Base-by-base conservation (phyloP, 2,113 vertebrate genomes). In the Mus pahari region DNA sequence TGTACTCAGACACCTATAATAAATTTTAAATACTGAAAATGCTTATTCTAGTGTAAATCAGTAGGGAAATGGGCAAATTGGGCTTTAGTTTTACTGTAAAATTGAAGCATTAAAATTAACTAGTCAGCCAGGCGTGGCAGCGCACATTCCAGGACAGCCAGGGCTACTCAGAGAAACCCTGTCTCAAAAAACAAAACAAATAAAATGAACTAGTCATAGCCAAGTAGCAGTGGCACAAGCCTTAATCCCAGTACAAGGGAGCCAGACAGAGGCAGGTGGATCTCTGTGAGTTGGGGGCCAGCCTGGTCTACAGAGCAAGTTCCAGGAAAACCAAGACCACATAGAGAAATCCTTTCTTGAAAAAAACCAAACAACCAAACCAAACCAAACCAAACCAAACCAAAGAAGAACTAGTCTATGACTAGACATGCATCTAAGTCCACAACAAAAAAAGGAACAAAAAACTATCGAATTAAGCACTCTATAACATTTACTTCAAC, bases 91-190 rank as follows among this genome's bases (percentile, higher is more conserved):
- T 42, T 42, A 88, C 22, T 64, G 31, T 22, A 89, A 94, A 91
- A 89, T 74, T 81, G 42, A 45, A n/a, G 26, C 48, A 70, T 58
- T 92, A 94, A 94, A 92, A 86, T 92, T 20, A 93, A 86, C 33
- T 42, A 90, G 42, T 77, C 45, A 86, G n/a, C n/a, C n/a, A n/a
- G n/a, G n/a, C n/a, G n/a, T n/a, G n/a, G n/a, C n/a, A n/a, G n/a
- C n/a, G n/a, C n/a, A n/a, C n/a, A n/a, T n/a, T n/a, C n/a, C n/a
- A n/a, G n/a, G n/a, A n/a, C n/a, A n/a, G n/a, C n/a, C n/a, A n/a
- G n/a, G n/a, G n/a, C n/a, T n/a, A n/a, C n/a, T n/a, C n/a, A n/a
- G n/a, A n/a, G n/a, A n/a, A n/a, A n/a, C n/a, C n/a, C n/a, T n/a
- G n/a, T n/a, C n/a, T n/a, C n/a, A n/a, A n/a, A n/a, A n/a, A n/a